Base-by-base conservation (phyloP, 30 jellyfish, hydroid and myxozoan genomes). In the Pelagia noctiluca region DNA sequence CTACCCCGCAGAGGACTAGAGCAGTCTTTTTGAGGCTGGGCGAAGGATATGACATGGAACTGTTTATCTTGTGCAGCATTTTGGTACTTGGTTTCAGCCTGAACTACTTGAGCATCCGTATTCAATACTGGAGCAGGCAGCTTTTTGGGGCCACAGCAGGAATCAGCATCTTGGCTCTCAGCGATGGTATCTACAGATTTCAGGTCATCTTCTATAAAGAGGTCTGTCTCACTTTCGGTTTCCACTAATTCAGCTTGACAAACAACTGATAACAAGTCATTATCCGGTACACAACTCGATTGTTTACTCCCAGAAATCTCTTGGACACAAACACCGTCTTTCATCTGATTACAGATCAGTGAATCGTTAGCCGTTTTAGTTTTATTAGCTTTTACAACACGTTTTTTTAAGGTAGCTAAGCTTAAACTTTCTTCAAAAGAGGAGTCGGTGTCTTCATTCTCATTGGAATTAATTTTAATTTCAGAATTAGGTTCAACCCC, bases 1-100 rank as follows among this genome's bases (percentile, higher is more conserved):
- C n/a, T n/a, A n/a, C n/a, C n/a, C 28, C 31, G 46, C 74, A 52
- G 50, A 19, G 86, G 86, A 30, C 86, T 75, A 3, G 86, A 75
- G 33, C 66, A 38, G 19, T 49, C 54, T 19, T 31, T 38, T 21
- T 35, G 83, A n/a, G 83, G 49, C n/a, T 32, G 47, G 24, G 26
- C 34, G 61, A 66, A 66, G 30, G 54, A 18, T 16, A 66, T 13
- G 11, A 24, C 53, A 1, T 24, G 18, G 34, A 29, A 19, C 61
- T 30, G 79, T 30, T 30, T 66, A 2, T 66, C 50, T 0, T 66
- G 68, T 52, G 30, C 25, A n/a, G n/a, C n/a, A n/a, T n/a, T n/a
- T n/a, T n/a, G n/a, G n/a, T n/a, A n/a, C n/a, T n/a, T n/a, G n/a
- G n/a, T n/a, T n/a, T n/a, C n/a, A n/a, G n/a, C n/a, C n/a, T n/a